These are phyloP conservation scores for Lycia hirtaria DNA, from an alignment of 2,888 invertebrate species.

Conservation along the genomic window DNA sequence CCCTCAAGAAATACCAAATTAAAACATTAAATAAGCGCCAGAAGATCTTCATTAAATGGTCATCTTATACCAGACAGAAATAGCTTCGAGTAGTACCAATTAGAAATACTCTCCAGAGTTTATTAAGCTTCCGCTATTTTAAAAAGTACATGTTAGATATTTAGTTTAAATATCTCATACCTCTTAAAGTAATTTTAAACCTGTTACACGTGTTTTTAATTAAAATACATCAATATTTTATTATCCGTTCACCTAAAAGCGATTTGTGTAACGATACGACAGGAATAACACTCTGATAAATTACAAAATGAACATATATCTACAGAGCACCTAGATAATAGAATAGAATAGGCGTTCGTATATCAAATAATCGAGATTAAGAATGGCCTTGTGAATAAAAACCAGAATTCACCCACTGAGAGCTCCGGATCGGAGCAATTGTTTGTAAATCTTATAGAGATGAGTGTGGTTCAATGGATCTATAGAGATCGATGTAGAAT, in stretches of 20 bases:
- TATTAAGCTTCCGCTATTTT: constrained; percentile 65
- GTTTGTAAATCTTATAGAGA: constrained; percentile 37
- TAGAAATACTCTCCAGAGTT: constrained; percentile 75
- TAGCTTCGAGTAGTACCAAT: constrained; percentile 80
- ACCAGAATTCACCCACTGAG: constrained; percentile 28
- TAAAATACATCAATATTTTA: constrained; percentile 33
- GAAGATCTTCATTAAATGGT: constrained; percentile 61
- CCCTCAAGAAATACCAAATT: constrained; percentile 47
- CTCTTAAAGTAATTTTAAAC: constrained; percentile 14
- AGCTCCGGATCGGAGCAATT: constrained; percentile 21
- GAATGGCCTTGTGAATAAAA: constrained; percentile 63
- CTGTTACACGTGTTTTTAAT: constrained; percentile 22
- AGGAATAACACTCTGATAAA: constrained; percentile 22
- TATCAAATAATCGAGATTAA: constrained; percentile 63
- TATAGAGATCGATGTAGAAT: constrained; percentile 59
- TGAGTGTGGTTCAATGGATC: constrained; percentile 52
- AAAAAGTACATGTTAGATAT: constrained; percentile 42
- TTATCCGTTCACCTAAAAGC: constrained; percentile 30
- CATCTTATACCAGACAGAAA: constrained; percentile 68
- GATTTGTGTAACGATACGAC: constrained; percentile 23
- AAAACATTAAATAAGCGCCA: constrained; percentile 45
- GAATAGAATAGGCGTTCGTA: constrained; percentile 60
- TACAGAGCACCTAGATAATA: constrained; percentile 51
- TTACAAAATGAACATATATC: constrained; percentile 25
- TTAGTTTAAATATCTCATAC: constrained; percentile 10